Evolutionary conservation across 53 echinoderm and acorn worm genomes (phyloP).

Genomic region (Echinometra lucunter): DNA sequence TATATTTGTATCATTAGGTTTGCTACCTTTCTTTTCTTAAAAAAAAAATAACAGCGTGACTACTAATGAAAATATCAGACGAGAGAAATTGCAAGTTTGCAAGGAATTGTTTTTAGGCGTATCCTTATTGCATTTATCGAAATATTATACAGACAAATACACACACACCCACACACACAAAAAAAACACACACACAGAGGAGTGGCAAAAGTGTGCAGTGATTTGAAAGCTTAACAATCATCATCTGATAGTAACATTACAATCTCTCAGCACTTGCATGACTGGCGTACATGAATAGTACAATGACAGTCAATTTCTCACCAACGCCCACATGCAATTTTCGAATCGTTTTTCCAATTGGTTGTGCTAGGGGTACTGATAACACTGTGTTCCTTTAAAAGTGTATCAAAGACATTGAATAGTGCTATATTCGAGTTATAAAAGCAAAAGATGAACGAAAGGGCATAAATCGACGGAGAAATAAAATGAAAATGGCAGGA

Average conservation of each 20-base stretch:
- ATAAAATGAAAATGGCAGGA: neutral
- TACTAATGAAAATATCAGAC: no score
- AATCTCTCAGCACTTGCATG: neutral
- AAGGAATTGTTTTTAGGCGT: no score
- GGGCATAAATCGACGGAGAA: neutral
- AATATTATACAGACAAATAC: no score
- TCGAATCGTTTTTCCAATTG: neutral
- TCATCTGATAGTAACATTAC: neutral
- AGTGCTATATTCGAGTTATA: neutral
- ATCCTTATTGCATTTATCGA: no score
- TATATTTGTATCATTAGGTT: no score
- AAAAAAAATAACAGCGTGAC: no score
- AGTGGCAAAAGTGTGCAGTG: neutral
- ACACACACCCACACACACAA: no score
- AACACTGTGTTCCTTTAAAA: neutral
- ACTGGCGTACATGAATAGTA: neutral
- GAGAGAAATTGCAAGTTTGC: no score
- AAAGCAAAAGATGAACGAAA: neutral
- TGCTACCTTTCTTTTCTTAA: no score
- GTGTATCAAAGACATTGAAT: neutral
- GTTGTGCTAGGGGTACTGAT: neutral
- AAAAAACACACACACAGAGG: neutral
- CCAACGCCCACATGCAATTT: neutral
- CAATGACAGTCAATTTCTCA: neutral
- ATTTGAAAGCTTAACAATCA: neutral